Evolutionary conservation across 2,888 invertebrate species (phyloP), one percentile per base, ranked within the genome.

Genomic region (Drosophila stalkeri): DNA sequence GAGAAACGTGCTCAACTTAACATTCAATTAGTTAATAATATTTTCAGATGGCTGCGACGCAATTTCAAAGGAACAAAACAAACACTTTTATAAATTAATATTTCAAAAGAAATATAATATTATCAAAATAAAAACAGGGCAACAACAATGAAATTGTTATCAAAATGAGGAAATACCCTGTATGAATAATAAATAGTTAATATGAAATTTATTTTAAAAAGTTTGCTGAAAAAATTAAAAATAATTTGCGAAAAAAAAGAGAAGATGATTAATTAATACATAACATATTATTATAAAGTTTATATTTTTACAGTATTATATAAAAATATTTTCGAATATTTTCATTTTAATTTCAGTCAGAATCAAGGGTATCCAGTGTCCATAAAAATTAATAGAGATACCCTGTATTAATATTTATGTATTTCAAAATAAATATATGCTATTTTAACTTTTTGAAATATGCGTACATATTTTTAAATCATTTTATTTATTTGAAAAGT

Each of bases 1-100:
- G 44, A 61, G 7, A 70, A 78, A 71, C 77, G 78, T 77, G 78
- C 60, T 47, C 14, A 63, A 70, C 43, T 35, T 62, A 16, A 37
- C 46, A 70, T 49, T 52, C 39, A 73, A 57, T 68, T 56, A 60
- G n/a, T 66, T 61, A 66, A 66, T 64, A 46, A 59, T 47, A 59
- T 44, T 64, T 47, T 39, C 1, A 3, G 46, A 4, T 12, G 63
- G 18, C 64, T 77, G 64, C 69, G 65, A 44, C 78, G 77, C 57
- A 77, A 66, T 77, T 77, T 66, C 31, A 20, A 49, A 47, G 12
- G 31, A 49, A 41, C 23, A 43, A 52, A 55, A 41, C 12, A 39
- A 59, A 51, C 14, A 47, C 6, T 49, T 31, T 33, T 49, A 37
- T 39, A 23, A 23, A 23, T 54, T 2, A 31, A 54, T 33, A 39